phyloP scores from a whole-genome alignment of 35 echinoderm and acorn worm genomes.

The Apostichopus japonicus region DNA sequence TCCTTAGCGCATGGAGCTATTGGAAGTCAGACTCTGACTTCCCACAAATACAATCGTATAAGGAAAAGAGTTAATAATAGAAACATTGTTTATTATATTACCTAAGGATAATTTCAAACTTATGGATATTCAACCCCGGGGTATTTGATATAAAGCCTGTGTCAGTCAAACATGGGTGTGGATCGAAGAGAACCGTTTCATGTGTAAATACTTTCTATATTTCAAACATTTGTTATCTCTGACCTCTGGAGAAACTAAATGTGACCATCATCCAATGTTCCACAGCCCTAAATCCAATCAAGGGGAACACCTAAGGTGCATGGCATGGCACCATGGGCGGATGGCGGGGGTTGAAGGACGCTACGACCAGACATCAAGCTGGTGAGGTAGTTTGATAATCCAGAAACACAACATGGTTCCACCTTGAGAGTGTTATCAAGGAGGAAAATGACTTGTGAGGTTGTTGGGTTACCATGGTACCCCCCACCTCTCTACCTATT shows the following conservation, averaged over 20 bases:
- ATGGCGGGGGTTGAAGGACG: constrained; percentile 9
- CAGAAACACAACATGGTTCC: constrained; percentile 20
- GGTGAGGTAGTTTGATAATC: constrained; percentile 9
- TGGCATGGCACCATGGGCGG: constrained; percentile 52
- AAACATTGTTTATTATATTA: no score
- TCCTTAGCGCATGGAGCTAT: no score
- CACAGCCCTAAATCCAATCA: constrained; percentile 23
- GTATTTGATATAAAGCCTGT: no score
- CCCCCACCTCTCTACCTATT: constrained; percentile 26
- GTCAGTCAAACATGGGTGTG: no score
- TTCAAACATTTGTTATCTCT: neutral
- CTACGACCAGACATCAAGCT: constrained; percentile 13
- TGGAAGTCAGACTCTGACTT: no score
- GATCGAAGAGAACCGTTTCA: no score
- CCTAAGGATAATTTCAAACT: no score
- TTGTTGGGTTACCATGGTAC: constrained; percentile 29
- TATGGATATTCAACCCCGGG: no score
- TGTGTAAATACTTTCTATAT: neutral
- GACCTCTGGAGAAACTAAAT: neutral
- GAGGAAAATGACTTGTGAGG: constrained; percentile 6
- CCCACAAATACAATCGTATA: no score
- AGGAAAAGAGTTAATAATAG: no score
- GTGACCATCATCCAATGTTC: constrained; percentile 18
- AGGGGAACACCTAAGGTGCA: constrained; percentile 24
- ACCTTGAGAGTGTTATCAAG: neutral